Conservation (phyloP, 1,140 invertebrate species). For the Brachionus koreanus region DNA sequence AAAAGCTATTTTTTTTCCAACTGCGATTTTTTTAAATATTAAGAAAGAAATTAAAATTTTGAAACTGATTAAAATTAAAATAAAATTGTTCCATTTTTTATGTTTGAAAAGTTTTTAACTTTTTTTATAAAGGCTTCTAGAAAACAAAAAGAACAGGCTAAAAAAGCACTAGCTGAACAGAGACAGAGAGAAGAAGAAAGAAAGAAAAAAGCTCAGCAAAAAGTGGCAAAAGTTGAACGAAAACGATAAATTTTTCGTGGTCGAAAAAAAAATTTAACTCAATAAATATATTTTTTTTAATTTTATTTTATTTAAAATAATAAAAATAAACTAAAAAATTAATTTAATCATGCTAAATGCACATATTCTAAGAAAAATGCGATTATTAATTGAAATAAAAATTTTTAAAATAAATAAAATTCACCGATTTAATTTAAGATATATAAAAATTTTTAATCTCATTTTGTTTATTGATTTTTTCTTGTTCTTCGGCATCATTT, state of each 20-base stretch:
- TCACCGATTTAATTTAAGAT: neutral
- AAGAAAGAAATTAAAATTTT: neutral
- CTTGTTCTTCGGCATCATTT: slow-evolving; percentile 12
- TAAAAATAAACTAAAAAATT: neutral
- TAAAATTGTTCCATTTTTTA: too few relatives aligned
- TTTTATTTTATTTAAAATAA: neutral
- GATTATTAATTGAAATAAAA: neutral
- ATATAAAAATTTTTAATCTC: slow-evolving; percentile 43
- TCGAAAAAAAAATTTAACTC: neutral
- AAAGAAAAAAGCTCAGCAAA: slow-evolving; percentile 28
- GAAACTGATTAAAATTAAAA: too few relatives aligned
- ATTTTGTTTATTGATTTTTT: neutral
- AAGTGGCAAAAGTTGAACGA: slow-evolving; percentile 1
- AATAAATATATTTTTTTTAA: neutral
- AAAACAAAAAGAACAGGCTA: slow-evolving; percentile 32
- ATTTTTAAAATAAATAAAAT: neutral
- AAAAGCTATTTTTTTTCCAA: too few relatives aligned
- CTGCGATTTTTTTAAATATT: neutral
- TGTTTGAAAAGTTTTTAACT: too few relatives aligned
- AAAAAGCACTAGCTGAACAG: slow-evolving; percentile 12
- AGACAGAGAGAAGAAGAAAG: slow-evolving; percentile 25
- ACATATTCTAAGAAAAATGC: too few relatives aligned
- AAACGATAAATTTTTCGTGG: neutral
- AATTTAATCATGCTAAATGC: too few relatives aligned
- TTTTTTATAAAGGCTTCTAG: neutral